Percentiles rank a stretch among this genome's conserved stretches.
Conservation (phyloP, 2,888 invertebrate species). For the Psylliodes chrysocephalus region DNA sequence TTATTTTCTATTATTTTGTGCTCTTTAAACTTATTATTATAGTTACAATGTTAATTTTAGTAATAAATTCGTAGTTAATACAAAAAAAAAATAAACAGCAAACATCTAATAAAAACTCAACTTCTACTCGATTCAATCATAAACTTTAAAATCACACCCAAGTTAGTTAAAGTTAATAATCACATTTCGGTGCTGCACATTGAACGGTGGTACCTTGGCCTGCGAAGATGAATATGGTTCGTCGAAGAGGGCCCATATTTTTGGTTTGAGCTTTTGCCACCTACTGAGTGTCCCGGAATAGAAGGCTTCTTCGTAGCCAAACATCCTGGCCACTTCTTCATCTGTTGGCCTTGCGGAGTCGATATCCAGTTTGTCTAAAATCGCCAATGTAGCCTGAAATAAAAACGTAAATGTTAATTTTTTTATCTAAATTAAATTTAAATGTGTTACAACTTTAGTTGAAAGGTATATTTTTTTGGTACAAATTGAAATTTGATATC, state of each 20-base stretch:
- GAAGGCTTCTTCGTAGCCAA: slow-evolving; percentile 90
- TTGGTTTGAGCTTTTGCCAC: slow-evolving; percentile 93
- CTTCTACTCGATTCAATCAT: slow-evolving; percentile 6
- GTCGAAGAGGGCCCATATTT: slow-evolving; percentile 95
- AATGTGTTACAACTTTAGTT: no score
- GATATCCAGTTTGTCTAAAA: slow-evolving; percentile 93
- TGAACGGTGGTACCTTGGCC: slow-evolving; percentile 88
- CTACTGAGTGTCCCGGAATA: slow-evolving; percentile 79
- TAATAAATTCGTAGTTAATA: not conserved
- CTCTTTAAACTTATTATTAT: no score
- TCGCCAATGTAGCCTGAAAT: slow-evolving; percentile 88
- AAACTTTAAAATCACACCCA: slow-evolving; percentile 28
- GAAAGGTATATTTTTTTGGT: no score
- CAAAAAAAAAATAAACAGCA: not conserved
- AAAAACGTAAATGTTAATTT: not conserved
- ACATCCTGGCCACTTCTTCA: slow-evolving; percentile 91
- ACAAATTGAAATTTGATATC: no score
- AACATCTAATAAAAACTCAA: slow-evolving; percentile 5
- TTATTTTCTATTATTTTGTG: no score
- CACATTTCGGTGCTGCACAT: slow-evolving; percentile 72
- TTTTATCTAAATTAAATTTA: no score
- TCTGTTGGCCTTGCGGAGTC: slow-evolving; percentile 93
- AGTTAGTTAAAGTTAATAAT: slow-evolving; percentile 55
- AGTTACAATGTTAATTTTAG: no score
- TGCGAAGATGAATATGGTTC: slow-evolving; percentile 93